Base-by-base conservation (phyloP, 2,113 vertebrate species). In the Mellivora capensis region DNA sequence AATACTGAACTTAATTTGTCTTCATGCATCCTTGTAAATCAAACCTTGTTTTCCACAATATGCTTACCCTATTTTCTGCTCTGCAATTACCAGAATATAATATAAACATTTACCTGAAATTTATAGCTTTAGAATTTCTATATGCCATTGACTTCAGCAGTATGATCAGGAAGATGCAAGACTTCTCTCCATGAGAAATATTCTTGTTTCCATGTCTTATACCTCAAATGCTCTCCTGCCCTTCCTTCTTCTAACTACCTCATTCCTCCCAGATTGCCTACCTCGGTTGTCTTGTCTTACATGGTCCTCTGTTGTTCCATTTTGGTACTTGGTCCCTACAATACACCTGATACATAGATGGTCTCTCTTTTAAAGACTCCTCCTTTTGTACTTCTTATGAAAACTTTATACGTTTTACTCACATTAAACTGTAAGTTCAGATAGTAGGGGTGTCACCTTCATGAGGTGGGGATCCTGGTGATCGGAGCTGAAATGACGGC, bases 251-350 rank as follows among this genome's bases (percentile, higher is more conserved):
- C 6, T 13, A 61, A 37, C 9, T 15, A 27, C 0, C 6, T 9
- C 3, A 4, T 44, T 29, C 1, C 1, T 85, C 62, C 21, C 34
- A 3, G 8, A 6, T 34, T 47, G 10, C 27, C 39, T 44, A 52
- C 39, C 20, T 67, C 27, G 6, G 0, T 6, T 82, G 34, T 14
- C 29, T 77, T 42, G 13, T 69, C 27, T 84, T 61, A 8, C 1
- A 2, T 8, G 44, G 7, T 31, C 15, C 18, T 57, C 23, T 93
- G 1, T 62, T 71, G 1, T 49, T 67, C 4, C 6, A 3, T 29
- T 15, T 7, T 1, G 0, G 14, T 6, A 25, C 1, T 42, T 67
- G 29, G 10, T 31, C 14, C 47, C 54, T 20, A 1, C 5, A 13
- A 29, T 47, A 54, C 3, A 17, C 85, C 49, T 44, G 31, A 29